Conservation (phyloP, 2,797 vertebrate genomes). For the Tauraco hartlaubi region DNA sequence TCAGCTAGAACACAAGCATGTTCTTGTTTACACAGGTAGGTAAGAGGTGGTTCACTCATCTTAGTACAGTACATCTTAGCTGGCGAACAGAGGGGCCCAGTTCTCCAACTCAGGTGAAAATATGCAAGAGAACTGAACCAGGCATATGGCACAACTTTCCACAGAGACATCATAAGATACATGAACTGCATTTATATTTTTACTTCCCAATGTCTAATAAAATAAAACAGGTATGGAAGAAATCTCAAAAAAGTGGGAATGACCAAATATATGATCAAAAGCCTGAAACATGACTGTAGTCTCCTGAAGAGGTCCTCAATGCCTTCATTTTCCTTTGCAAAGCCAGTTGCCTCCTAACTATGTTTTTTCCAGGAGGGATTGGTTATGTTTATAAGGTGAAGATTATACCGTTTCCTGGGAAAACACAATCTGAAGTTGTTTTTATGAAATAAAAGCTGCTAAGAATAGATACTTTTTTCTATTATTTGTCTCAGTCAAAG, state of each 20-base stretch:
- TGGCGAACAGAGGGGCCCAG: not conserved
- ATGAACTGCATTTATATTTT: not conserved
- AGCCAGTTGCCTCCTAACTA: fast-evolving
- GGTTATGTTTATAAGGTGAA: not conserved
- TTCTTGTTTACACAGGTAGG: not conserved
- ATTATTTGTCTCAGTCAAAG: not conserved
- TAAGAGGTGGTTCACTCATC: not conserved
- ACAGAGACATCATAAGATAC: not conserved
- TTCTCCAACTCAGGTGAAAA: not conserved
- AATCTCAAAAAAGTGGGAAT: not conserved
- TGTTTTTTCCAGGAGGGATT: not conserved
- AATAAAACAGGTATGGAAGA: not conserved
- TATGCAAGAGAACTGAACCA: not conserved
- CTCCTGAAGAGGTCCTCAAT: not conserved
- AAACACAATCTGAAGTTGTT: fast-evolving
- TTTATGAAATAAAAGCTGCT: not conserved
- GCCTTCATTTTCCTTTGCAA: not conserved
- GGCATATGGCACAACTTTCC: not conserved
- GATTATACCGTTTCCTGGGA: not conserved
- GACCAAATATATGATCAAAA: not conserved
- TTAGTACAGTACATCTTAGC: not conserved
- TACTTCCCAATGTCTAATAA: not conserved
- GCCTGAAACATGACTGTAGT: not conserved
- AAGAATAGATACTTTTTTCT: not conserved
- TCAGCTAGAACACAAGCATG: not conserved